Evolutionary conservation across 2,113 vertebrate genomes (phyloP), one percentile per base, ranked within the genome.

Genomic region (Ceratotherium simum): DNA sequence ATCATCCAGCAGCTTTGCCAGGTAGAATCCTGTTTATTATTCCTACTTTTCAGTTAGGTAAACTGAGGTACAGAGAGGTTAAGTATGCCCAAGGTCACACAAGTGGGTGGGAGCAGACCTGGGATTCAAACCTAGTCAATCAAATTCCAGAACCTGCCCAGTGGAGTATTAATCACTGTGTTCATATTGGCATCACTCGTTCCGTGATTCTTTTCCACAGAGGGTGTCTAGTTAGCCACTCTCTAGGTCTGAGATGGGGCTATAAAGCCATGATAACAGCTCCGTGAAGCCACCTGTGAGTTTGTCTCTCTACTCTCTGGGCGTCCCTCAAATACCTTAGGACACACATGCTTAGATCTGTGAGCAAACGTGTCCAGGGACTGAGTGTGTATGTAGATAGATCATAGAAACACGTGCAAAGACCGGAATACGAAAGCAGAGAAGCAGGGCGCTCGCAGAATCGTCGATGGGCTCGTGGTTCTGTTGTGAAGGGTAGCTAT

Each of bases 391-490:
- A 46, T 62, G 60, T 67, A n/a, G 54, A 54, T 13, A 14, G 36
- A 64, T 48, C 60, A 51, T 33, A 78, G 84, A 96, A 89, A 92
- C 60, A 90, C 84, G 5, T n/a, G 21, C 72, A 88, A 64, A 95
- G 79, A 56, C 69, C 58, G 85, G 65, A 75, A 23, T 80, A 69
- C 11, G 36, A 82, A 48, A 70, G 18, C 39, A 78, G 84, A 70
- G 80, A 80, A 46, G n/a, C 48, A 95, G 70, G 29, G 20, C 70
- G 29, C 85, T 86, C n/a, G 5, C 54, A 31, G 16, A 58, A 18
- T 90, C 58, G 33, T 18, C 58, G 23, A 36, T 51, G 51, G 48
- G 33, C 46, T 70, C 39, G 4, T 46, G 42, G 90, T 51, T 58
- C 58, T 31, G 3, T 56, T 85, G 27, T 67, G 65, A 80, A 60